phyloP scores from a whole-genome alignment of 2,113 vertebrate genomes.

The Amblyornis subalaris region DNA sequence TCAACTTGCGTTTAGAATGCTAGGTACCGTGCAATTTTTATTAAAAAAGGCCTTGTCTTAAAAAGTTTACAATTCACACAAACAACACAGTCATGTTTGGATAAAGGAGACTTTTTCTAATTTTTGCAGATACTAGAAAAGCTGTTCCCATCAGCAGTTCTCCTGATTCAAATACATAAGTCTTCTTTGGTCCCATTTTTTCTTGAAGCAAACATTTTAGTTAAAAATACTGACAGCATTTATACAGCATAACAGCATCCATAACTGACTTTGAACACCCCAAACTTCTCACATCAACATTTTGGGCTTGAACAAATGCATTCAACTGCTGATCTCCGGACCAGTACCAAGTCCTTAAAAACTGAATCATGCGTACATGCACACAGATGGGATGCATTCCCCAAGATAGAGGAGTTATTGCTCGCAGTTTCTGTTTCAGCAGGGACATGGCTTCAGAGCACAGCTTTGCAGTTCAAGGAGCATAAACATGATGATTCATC shows the following conservation, averaged over 20 bases:
- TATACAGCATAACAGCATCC: neutral
- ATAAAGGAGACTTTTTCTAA: neutral
- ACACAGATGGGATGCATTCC: neutral
- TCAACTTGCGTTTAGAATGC: neutral
- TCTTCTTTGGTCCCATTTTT: neutral
- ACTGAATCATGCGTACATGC: neutral
- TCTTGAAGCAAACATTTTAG: neutral
- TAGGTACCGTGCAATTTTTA: neutral
- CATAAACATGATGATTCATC: constrained; percentile 20
- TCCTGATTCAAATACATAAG: neutral
- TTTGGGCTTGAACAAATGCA: neutral
- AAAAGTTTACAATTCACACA: neutral
- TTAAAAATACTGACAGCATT: neutral
- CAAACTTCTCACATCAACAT: neutral
- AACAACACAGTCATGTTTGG: neutral
- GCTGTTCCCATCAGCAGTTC: neutral
- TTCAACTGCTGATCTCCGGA: neutral
- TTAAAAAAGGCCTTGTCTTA: neutral
- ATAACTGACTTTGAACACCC: neutral
- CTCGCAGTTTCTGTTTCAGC: neutral
- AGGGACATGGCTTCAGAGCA: neutral
- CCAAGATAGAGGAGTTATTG: neutral
- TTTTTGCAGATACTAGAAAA: neutral
- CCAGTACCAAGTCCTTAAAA: neutral
- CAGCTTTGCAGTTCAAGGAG: constrained; percentile 25